Base-by-base conservation (phyloP, 2,888 invertebrate genomes). In the Meteorus colon region DNA sequence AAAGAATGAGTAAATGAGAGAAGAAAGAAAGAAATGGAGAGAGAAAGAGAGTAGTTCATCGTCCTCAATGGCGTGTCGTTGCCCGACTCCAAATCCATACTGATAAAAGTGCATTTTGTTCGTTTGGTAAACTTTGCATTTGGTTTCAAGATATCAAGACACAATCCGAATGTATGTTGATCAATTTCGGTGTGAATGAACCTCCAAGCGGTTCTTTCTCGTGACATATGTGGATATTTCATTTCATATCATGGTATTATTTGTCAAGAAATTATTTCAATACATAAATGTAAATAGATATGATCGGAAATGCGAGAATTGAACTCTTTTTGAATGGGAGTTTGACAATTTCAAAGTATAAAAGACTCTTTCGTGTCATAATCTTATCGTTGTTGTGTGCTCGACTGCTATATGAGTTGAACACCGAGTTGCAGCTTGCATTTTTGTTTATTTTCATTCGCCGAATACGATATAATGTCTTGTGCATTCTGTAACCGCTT, bases 51-150 rank as follows among this genome's bases (percentile, higher is more conserved):
- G 45, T 74, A 77, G 86, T 84, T 83, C 84, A 80, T 83, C 80
- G 84, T 84, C 84, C 84, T 77, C 79, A 48, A 65, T 2, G 37
- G 70, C 70, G 65, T 69, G 71, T 70, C 75, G 74, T 76, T 77
- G 76, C 60, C 75, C 79, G 78, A 80, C 77, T 80, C 81, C 78
- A 79, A 81, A 81, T 82, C 79, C 83, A 82, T 41, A 34, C 48
- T 76, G 86, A 86, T 86, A 86, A 85, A 86, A 84, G 81, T 82
- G 83, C 81, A 84, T 84, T 83, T 83, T 80, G 81, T 78, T 45
- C 80, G 82, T 78, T 55, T 80, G 75, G 80, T 81, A 81, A 81
- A 81, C 78, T 73, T 81, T 83, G 79, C 82, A 83, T 83, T 83
- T 82, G 68, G 75, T 75, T 78, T 41, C 41, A 29, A 27, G 72